Evolutionary conservation across 2,797 vertebrate species (phyloP), one percentile per base, ranked within the genome.

Genomic region (Anolis apletophallus): DNA sequence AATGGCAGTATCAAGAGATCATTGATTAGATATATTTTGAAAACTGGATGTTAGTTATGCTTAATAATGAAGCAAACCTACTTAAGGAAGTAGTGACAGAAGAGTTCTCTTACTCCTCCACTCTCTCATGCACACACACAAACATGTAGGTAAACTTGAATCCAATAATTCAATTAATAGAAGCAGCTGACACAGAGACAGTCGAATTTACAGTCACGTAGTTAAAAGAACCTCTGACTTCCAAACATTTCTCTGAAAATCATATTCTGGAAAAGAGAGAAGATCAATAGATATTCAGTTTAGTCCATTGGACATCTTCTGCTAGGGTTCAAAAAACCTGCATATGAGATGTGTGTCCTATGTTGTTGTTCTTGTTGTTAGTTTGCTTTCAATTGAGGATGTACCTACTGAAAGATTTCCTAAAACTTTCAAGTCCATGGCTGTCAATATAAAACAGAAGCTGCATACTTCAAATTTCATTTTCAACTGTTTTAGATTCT

Each of bases 401-500:
- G 3, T 19, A 2, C 23, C 55, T 75, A 40, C 57, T 80, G 26
- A 83, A 75, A 34, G 90, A 40, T 61, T 69, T 72, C 71, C 46
- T 0, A 81, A 55, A 50, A 64, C 72, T 19, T 84, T 14, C 64
- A 90, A 21, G 71, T 19, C 84, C 78, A 86, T 71, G 52, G 89
- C 50, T 86, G 90, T 80, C 88, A 59, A 14, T 10, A 1, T 86
- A 46, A 79, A 81, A 86, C 52, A 73, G 86, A 87, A 90, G 72
- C 80, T 54, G 46, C n/a, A 82, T 83, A 23, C 54, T n/a, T 67
- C 79, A 86, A 55, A 80, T 91, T 73, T 26, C 78, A 71, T 50
- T 86, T 90, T 85, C 85, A 87, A 90, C 81, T 32, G 64, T 68
- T 52, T 87, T 79, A 78, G 86, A 61, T 6, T 64, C 80, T 79